phyloP scores from a whole-genome alignment of 2,113 vertebrate species.

The Dromaius novaehollandiae region DNA sequence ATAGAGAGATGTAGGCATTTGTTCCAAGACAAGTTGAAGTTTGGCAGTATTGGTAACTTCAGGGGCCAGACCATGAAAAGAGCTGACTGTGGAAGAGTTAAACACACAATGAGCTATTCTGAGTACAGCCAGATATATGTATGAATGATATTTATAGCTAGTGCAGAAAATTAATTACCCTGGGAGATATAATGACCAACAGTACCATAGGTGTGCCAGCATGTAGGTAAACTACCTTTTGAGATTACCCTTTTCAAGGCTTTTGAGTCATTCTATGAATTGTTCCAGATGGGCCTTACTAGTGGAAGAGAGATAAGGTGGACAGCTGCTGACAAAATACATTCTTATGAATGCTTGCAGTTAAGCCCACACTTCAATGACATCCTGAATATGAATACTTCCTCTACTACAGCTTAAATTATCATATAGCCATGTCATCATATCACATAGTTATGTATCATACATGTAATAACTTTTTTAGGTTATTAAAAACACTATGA shows the following conservation, averaged over 20 bases:
- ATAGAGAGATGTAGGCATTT: neutral
- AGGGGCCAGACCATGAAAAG: neutral
- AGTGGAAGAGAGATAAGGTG: neutral
- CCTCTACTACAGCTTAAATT: neutral
- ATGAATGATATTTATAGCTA: neutral
- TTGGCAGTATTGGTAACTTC: neutral
- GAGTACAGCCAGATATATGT: neutral
- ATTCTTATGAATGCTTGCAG: neutral
- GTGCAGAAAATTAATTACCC: neutral
- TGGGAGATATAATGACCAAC: conserved; percentile 8
- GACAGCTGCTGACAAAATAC: neutral
- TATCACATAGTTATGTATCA: neutral
- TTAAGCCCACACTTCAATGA: neutral
- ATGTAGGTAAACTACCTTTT: neutral
- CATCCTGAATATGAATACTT: neutral
- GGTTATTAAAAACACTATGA: neutral
- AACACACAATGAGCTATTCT: neutral
- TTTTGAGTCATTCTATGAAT: neutral
- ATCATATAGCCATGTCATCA: neutral
- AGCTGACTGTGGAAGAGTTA: neutral
- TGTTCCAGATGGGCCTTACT: neutral
- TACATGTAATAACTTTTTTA: neutral
- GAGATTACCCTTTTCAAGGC: neutral
- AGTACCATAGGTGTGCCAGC: neutral
- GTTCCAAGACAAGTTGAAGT: neutral